phyloP scores from a whole-genome alignment of 2,113 vertebrate species.

The Potamarius usumacintae region DNA sequence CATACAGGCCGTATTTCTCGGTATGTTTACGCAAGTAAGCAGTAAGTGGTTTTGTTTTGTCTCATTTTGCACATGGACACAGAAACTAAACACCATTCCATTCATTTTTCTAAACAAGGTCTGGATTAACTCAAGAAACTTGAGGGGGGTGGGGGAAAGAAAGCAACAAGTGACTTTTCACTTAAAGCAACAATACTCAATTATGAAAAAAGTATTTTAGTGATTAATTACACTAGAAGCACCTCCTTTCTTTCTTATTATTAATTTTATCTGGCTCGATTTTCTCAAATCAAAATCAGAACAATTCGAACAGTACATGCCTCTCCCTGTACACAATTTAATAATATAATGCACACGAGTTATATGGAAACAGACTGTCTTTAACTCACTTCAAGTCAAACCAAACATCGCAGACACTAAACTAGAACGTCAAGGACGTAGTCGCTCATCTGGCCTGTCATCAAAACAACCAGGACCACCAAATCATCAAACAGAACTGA shows the following conservation, averaged over 20 bases:
- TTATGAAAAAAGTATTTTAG: neutral
- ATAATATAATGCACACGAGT: neutral
- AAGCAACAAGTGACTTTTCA: neutral
- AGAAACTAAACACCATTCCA: neutral
- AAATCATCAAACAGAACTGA: too few species aligned
- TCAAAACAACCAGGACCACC: too few species aligned
- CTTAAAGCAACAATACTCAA: neutral
- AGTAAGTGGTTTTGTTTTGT: neutral
- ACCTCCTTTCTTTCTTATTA: neutral
- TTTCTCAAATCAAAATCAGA: neutral
- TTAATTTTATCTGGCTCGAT: neutral
- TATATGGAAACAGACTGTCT: neutral
- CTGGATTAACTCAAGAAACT: neutral
- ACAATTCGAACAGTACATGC: neutral
- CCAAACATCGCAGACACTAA: neutral
- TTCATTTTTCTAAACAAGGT: neutral
- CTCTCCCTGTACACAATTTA: neutral
- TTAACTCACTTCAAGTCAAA: neutral
- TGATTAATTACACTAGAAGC: neutral
- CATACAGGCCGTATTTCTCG: neutral
- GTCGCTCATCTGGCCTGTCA: too few species aligned
- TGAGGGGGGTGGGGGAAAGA: neutral
- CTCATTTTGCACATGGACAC: neutral
- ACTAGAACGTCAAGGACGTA: too few species aligned
- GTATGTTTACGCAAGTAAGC: neutral